These are phyloP conservation scores for Corythoichthys haematopterus DNA, from an alignment of 2,113 vertebrate species.

Conservation along the genomic window DNA sequence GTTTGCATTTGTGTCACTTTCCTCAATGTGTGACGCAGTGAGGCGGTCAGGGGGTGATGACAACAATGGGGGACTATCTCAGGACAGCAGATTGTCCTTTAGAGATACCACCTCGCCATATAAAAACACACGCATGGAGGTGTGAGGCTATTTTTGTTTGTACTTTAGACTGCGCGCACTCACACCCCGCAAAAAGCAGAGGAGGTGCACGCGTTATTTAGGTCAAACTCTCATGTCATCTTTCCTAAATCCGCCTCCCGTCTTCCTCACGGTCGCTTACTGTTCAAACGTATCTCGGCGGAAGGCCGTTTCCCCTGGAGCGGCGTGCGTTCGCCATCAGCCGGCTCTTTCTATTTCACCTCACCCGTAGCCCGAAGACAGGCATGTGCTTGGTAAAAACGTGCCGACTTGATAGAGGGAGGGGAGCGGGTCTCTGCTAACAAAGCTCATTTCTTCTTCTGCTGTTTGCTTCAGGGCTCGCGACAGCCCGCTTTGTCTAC, in stretches of 20 bases:
- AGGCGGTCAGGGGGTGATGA: slow-evolving; percentile 38
- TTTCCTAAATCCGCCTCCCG: slow-evolving; percentile 34
- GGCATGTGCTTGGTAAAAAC: slow-evolving; percentile 61
- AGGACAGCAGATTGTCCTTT: slow-evolving; percentile 43
- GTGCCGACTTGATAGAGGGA: slow-evolving; percentile 36
- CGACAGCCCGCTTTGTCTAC: slow-evolving; percentile 44
- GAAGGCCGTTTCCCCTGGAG: slow-evolving; percentile 28
- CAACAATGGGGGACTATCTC: slow-evolving; percentile 54
- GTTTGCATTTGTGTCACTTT: slow-evolving; percentile 22
- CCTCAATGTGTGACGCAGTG: slow-evolving; percentile 30
- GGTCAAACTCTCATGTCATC: slow-evolving; percentile 54
- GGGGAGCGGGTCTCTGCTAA: slow-evolving; percentile 38
- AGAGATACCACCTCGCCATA: slow-evolving; percentile 7
- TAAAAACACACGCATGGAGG: not conserved
- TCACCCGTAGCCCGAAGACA: slow-evolving; percentile 47
- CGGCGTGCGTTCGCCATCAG: slow-evolving; percentile 39
- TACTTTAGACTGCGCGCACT: slow-evolving; percentile 11
- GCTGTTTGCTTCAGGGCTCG: slow-evolving; percentile 37
- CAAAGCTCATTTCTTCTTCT: slow-evolving; percentile 50
- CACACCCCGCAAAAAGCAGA: slow-evolving; percentile 10
- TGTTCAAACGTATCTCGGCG: slow-evolving; percentile 27
- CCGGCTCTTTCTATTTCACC: slow-evolving; percentile 50
- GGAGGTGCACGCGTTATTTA: slow-evolving; percentile 48
- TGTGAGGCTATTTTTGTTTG: not conserved
- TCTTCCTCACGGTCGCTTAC: slow-evolving; percentile 37